These are phyloP conservation scores for Crotalus tigris DNA, from an alignment of 2,113 vertebrate genomes.

Conservation along the genomic window DNA sequence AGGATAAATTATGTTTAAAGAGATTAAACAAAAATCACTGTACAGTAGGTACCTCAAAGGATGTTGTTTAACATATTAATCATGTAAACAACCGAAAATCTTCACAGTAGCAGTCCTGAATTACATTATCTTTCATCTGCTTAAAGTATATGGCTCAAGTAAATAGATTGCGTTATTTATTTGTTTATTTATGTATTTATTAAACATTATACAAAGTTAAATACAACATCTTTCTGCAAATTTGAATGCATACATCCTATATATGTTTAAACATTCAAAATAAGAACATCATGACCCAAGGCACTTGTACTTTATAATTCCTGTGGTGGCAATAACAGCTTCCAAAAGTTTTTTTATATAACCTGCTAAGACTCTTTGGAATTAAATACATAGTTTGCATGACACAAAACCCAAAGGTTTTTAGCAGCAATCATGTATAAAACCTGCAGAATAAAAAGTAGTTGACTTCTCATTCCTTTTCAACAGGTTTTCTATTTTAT, in stretches of 20 bases:
- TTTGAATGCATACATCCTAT: neutral
- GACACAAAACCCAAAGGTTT: neutral
- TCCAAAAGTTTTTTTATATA: neutral
- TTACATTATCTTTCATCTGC: neutral
- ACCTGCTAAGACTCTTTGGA: neutral
- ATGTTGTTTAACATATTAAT: no score
- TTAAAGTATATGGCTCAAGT: neutral
- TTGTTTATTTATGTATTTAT: neutral
- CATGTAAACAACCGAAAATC: neutral
- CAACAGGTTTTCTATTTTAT: slow-evolving; percentile 87
- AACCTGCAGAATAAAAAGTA: neutral
- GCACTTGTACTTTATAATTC: neutral
- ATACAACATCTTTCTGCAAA: neutral
- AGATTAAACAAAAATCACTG: neutral
- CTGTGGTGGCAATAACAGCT: neutral
- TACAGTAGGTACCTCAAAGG: neutral
- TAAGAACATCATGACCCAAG: neutral
- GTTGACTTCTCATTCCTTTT: neutral
- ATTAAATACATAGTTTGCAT: neutral
- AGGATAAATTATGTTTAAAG: neutral
- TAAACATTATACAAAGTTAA: neutral
- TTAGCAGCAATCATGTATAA: neutral
- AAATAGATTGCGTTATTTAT: neutral
- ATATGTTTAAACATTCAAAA: neutral
- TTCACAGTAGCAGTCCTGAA: neutral